Base-by-base conservation (phyloP, 2,797 vertebrate species). In the Brotula barbata region DNA sequence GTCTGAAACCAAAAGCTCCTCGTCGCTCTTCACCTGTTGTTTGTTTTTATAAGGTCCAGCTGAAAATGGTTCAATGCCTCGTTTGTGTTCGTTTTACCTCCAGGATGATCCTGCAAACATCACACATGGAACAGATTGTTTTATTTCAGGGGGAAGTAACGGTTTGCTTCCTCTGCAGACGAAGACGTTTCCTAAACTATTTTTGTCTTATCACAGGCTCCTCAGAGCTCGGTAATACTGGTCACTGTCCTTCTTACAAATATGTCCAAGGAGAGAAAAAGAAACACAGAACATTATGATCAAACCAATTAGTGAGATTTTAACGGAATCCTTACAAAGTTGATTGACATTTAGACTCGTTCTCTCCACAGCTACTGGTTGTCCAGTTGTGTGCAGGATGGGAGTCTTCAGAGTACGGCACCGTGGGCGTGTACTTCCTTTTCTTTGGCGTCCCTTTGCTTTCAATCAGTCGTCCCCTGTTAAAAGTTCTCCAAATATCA, bases 121-220 rank as follows among this genome's bases (percentile, higher is more conserved):
- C 16, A 33, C 28, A 49, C 2, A 34, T 13, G 10, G 21, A 45
- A n/a, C 37, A 5, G 12, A 23, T 45, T 25, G 16, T 14, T 55
- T 47, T 12, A 23, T 43, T 36, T 62, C 44, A 68, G 69, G 64
- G 68, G 62, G 49, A 58, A 16, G 54, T 78, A 5, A 47, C 40
- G 42, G 70, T 59, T n/a, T 40, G 12, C 65, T 73, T 73, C 41
- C 67, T 63, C 53, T 75, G 39, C 23, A 58, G 25, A 71, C 70
- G 9, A 12, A 55, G 33, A 7, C 0, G 6, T 61, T 61, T 51
- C 6, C 23, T 7, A 36, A 14, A 8, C 31, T 49, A 7, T 46
- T 68, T 82, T 47, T 64, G 52, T 22, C 47, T 31, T 13, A 20
- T 25, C n/a, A n/a, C n/a, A n/a, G n/a, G n/a, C n/a, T n/a, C n/a